Evolutionary conservation across 2,888 invertebrate species (phyloP).

Genomic region (Eupeodes luniger): DNA sequence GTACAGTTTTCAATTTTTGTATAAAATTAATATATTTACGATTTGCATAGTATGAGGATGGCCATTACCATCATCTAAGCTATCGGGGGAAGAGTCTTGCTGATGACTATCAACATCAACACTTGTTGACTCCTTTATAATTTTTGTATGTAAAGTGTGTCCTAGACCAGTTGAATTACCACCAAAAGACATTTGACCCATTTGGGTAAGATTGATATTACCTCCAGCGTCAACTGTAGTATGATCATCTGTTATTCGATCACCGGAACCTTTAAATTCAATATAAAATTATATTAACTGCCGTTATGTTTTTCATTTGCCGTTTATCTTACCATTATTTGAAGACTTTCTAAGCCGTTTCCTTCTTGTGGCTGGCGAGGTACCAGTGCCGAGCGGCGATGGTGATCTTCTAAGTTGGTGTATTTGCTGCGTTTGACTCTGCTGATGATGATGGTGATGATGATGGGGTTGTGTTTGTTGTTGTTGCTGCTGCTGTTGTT

Average conservation of each 20-base stretch:
- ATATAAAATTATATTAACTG: neutral
- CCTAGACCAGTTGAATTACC: slow-evolving; percentile 83
- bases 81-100: slow-evolving; percentile 85
- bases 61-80: slow-evolving; percentile 84
- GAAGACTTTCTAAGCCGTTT: slow-evolving; percentile 87
- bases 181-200: slow-evolving; percentile 85
- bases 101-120: slow-evolving; percentile 85
- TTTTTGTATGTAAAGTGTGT: slow-evolving; percentile 83
- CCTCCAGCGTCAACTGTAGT: slow-evolving; percentile 81
- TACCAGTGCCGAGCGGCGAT: slow-evolving; percentile 86
- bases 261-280: slow-evolving; percentile 84
- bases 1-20: neutral
- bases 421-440: slow-evolving; percentile 86
- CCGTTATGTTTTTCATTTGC: slow-evolving; percentile 40
- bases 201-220: slow-evolving; percentile 84
- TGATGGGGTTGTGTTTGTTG: slow-evolving; percentile 86
- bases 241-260: slow-evolving; percentile 85
- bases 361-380: slow-evolving; percentile 88
- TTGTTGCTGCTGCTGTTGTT: slow-evolving; percentile 87
- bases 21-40: slow-evolving; percentile 65
- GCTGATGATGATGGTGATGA: slow-evolving; percentile 87
- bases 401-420: slow-evolving; percentile 85
- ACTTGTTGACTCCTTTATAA: slow-evolving; percentile 84
- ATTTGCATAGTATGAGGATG: slow-evolving; percentile 85
- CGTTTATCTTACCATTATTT: slow-evolving; percentile 84